These are phyloP conservation scores for Oostethus manadensis DNA, from an alignment of 2,113 vertebrate species.

Conservation along the genomic window DNA sequence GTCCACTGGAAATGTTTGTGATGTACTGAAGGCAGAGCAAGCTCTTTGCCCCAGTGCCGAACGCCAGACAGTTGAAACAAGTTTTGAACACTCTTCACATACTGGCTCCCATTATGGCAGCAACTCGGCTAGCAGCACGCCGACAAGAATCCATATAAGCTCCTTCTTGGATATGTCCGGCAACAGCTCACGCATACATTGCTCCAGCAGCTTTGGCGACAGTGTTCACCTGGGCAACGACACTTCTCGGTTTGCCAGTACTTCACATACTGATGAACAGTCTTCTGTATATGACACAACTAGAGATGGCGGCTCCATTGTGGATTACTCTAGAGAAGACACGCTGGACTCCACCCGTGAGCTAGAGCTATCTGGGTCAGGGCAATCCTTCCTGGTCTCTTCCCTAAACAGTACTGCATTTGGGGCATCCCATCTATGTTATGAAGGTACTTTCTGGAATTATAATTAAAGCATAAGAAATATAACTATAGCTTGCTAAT, in stretches of 20 bases:
- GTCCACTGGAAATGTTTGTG: constrained; percentile 4
- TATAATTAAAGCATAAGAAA: not conserved
- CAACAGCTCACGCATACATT: constrained; percentile 29
- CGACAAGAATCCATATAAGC: constrained; percentile 26
- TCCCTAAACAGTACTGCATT: constrained; percentile 47
- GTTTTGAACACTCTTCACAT: constrained; percentile 36
- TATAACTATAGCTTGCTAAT: not conserved
- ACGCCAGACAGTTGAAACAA: constrained; percentile 25
- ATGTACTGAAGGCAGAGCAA: constrained; percentile 20
- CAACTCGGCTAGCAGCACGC: constrained; percentile 23
- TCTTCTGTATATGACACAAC: constrained; percentile 38
- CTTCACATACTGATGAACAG: constrained; percentile 22
- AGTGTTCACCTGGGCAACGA: constrained; percentile 26
- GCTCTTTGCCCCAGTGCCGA: constrained; percentile 33
- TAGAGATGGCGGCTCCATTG: constrained; percentile 28
- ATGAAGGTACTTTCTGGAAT: constrained; percentile 33
- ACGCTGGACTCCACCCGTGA: constrained; percentile 36
- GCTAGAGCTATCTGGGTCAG: constrained; percentile 34
- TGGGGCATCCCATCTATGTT: constrained; percentile 15
- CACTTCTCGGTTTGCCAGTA: constrained; percentile 36
- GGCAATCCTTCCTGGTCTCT: constrained; percentile 49
- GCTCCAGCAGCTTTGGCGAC: constrained; percentile 40
- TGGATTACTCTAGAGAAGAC: constrained; percentile 44
- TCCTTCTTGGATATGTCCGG: constrained; percentile 37
- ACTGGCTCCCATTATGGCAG: constrained; percentile 30